Evolutionary conservation across 2,113 vertebrate genomes (phyloP), one percentile per base, ranked within the genome.

Genomic region (Apus apus): DNA sequence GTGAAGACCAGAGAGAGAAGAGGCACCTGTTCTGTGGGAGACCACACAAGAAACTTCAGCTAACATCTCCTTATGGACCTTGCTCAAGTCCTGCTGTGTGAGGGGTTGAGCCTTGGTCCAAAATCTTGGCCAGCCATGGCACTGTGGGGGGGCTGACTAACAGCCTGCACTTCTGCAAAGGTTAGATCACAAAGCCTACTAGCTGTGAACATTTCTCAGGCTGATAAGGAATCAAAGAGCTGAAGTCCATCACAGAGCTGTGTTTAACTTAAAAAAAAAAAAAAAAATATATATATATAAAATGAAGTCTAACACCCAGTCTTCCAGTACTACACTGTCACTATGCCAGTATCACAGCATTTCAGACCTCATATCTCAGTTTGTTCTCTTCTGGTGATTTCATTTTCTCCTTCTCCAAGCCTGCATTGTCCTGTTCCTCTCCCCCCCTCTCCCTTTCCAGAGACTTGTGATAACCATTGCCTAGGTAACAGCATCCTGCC

Each of bases 401-500:
- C 27, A 26, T 90, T 75, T 94, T 50, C 53, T 68, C 65, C 53
- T 67, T 84, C 73, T 26, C 30, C 53, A 57, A 74, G 73, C 70
- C 80, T 65, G 26, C 50, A 10, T 81, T 85, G 93, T 92, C 94
- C 91, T 89, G 61, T 34, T 18, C 65, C 38, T 90, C 75, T 93
- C 43, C 68, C 79, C 64, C 64, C 4, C 0, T 12, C 79, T 92
- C 68, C 65, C 11, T 88, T 90, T 15, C 72, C 83, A 67, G 70
- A 57, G 83, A 40, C 58, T 92, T 80, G 86, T 91, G 88, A 83
- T 68, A 86, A 90, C 65, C 87, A 97, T 97, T 94, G 95, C 97
- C 97, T 94, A 93, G 97, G 97, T 89, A 97, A 97, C 97, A 74
- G 96, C 93, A 95, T 96, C 95, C 67, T 53, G 84, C 94, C 91